Conservation (phyloP, 2,888 invertebrate species). For the Gastrophysa polygoni region DNA sequence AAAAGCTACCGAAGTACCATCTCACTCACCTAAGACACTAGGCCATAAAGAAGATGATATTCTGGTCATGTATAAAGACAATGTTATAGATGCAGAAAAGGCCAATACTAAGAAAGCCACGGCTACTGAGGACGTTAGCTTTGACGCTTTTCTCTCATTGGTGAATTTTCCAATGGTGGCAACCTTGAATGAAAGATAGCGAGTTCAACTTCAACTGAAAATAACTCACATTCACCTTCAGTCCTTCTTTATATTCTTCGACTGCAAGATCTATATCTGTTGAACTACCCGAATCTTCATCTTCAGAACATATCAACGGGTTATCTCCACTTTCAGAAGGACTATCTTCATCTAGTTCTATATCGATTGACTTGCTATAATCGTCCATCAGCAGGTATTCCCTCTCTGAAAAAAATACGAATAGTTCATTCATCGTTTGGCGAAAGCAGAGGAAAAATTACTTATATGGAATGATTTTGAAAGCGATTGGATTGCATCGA, state of each 20-base stretch:
- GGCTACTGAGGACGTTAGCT: constrained; percentile 47
- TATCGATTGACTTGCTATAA: constrained; percentile 56
- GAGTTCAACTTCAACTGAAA: background rate
- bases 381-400: constrained; percentile 67
- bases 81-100: constrained; percentile 42
- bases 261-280: constrained; percentile 81
- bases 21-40: constrained; percentile 44
- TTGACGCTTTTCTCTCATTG: constrained; percentile 47
- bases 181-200: constrained; percentile 40
- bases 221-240: constrained; percentile 62
- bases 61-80: constrained; percentile 46
- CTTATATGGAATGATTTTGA: too few species aligned
- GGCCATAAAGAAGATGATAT: constrained; percentile 45
- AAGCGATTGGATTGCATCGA: too few species aligned
- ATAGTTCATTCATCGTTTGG: background rate
- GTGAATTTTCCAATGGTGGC: constrained; percentile 51
- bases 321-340: constrained; percentile 53
- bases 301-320: constrained; percentile 46
- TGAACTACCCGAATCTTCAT: constrained; percentile 66
- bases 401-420: constrained; percentile 56
- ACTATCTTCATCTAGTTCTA: constrained; percentile 45
- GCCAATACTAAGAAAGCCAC: constrained; percentile 44
- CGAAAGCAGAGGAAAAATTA: too few species aligned
- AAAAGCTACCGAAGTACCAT: background rate
- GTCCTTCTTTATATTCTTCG: constrained; percentile 75